Conservation (phyloP, 2,797 vertebrate species). For the Mareca penelope region DNA sequence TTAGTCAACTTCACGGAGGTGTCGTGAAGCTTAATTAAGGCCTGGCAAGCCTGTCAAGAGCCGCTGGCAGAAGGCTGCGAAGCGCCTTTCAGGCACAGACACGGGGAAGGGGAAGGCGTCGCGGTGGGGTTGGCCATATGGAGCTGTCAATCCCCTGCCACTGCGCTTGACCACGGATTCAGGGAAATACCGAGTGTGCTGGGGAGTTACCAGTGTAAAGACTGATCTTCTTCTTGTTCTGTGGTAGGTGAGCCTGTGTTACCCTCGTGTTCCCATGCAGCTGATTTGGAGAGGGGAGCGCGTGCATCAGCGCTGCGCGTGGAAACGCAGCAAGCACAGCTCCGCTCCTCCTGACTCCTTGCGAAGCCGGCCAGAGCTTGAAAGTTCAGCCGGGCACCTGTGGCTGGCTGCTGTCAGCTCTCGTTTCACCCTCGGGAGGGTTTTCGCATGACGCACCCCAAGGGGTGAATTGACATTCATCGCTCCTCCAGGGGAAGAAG, state of each 20-base stretch:
- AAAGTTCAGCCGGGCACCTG: slow-evolving; percentile 41
- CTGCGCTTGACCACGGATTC: rapidly evolving
- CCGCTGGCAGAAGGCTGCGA: background rate
- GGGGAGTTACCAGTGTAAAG: background rate
- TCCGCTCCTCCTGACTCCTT: background rate
- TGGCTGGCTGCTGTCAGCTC: slow-evolving; percentile 66
- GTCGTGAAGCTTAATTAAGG: slow-evolving; percentile 56
- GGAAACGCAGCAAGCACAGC: background rate
- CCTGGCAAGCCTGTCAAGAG: slow-evolving; percentile 18
- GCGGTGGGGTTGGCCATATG: background rate
- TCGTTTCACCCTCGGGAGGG: slow-evolving; percentile 54
- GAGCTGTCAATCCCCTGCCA: rapidly evolving
- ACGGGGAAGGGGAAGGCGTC: background rate
- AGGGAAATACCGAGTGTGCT: background rate
- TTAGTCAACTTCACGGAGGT: slow-evolving; percentile 52
- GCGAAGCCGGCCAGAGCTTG: background rate
- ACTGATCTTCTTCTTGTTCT: rapidly evolving
- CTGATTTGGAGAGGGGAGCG: background rate
- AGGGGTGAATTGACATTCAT: slow-evolving; percentile 75
- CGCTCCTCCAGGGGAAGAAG: slow-evolving; percentile 35
- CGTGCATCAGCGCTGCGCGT: rapidly evolving
- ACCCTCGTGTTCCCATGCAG: background rate
- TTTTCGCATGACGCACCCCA: slow-evolving; percentile 53
- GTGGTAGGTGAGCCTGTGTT: rapidly evolving
- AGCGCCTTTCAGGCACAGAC: background rate